Evolutionary conservation across 2,888 invertebrate genomes (phyloP), one percentile per base, ranked within the genome.

Genomic region (Pammene aurita): DNA sequence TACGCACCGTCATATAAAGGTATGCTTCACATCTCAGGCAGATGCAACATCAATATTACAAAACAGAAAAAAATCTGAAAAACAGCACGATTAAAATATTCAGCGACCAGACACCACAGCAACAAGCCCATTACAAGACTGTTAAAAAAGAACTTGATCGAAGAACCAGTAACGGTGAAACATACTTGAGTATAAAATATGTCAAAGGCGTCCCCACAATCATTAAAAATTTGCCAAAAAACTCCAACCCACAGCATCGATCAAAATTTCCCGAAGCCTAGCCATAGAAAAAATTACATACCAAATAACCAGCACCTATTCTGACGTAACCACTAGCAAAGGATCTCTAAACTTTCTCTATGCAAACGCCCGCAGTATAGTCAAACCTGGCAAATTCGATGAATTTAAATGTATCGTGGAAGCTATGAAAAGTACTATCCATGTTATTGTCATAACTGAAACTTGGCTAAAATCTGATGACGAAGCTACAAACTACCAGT

Each of bases 331-430:
- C n/a, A n/a, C n/a, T n/a, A n/a, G n/a, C n/a, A n/a, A n/a, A n/a
- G n/a, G n/a, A n/a, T n/a, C n/a, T n/a, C n/a, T n/a, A n/a, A n/a
- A n/a, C n/a, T n/a, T n/a, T n/a, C n/a, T n/a, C n/a, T n/a, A n/a
- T n/a, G n/a, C n/a, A n/a, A n/a, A n/a, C n/a, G n/a, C n/a, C n/a
- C n/a, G n/a, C n/a, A n/a, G n/a, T n/a, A n/a, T n/a, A n/a, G n/a
- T n/a, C n/a, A n/a, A n/a, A n/a, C n/a, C n/a, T n/a, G n/a, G n/a
- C n/a, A n/a, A n/a, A n/a, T n/a, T n/a, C n/a, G 62, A 62, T 7
- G 62, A 62, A 26, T 41, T 62, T 2, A 62, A 62, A 42, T 62
- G 62, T n/a, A 9, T 34, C 13, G 9, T 62, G 2, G 13, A 41
- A 62, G 38, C 62, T 13, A 10, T 62, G 0, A 0, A 41, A 41